Conservation (phyloP, 1,140 invertebrate species). For the Globodera rostochiensis region DNA sequence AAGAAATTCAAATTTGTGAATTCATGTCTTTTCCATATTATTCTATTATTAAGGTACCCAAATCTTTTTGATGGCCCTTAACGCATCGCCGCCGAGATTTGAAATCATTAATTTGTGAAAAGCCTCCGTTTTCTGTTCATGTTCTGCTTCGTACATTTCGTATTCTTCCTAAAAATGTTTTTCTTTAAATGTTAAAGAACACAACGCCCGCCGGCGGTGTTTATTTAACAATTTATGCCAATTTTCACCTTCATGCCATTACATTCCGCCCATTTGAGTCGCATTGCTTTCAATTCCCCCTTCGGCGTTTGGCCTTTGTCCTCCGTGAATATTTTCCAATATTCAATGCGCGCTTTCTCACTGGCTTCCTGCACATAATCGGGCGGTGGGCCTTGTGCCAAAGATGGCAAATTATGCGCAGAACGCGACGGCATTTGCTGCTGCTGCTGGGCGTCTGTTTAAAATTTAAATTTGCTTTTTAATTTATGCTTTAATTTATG, state of each 20-base stretch:
- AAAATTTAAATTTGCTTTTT: too few species aligned
- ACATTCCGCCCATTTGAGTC: neutral
- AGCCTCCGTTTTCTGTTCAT: neutral
- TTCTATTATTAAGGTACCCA: neutral
- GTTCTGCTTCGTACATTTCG: neutral
- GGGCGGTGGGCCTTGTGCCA: neutral
- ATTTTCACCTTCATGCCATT: neutral
- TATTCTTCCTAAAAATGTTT: slow-evolving; percentile 1
- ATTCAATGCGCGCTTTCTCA: neutral
- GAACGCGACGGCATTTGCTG: neutral
- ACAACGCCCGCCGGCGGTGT: too few species aligned
- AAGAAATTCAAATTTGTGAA: too few species aligned
- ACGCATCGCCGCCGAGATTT: slow-evolving; percentile 2
- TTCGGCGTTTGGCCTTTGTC: neutral
- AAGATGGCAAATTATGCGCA: neutral
- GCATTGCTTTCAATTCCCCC: neutral
- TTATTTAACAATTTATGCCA: too few species aligned
- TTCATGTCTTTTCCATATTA: neutral
- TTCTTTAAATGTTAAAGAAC: too few species aligned
- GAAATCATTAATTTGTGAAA: neutral
- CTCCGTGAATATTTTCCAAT: neutral
- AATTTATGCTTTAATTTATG: too few species aligned
- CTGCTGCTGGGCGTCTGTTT: neutral
- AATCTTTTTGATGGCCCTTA: neutral
- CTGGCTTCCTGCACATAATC: slow-evolving; percentile 4